Evolutionary conservation across 2,888 invertebrate genomes (phyloP).

Genomic region (Helobdella robusta): DNA sequence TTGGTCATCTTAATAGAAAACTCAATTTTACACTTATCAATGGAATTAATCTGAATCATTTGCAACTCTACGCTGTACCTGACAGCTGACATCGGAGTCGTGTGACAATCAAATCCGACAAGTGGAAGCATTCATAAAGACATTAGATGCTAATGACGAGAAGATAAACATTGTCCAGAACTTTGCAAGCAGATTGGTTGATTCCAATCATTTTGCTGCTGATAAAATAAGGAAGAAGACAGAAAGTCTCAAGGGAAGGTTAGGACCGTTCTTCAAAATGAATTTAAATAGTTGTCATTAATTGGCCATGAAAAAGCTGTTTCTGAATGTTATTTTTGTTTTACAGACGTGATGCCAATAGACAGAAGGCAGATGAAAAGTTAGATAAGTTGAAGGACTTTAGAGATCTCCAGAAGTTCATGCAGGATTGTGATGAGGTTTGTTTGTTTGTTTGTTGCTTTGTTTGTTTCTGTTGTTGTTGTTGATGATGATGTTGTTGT

Average conservation of each 20-base stretch:
- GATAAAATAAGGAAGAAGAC: conserved; percentile 94
- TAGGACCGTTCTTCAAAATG: too few relatives aligned
- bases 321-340: too few relatives aligned
- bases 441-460: neutral
- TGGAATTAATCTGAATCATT: too few relatives aligned
- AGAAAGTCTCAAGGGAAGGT: conserved; percentile 78
- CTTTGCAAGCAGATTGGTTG: conserved; percentile 74
- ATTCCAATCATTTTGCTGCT: conserved; percentile 87
- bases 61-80: too few relatives aligned
- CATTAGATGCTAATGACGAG: conserved; percentile 99
- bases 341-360: conserved; percentile 66
- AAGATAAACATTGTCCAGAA: conserved; percentile 92
- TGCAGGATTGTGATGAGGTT: conserved; percentile 53
- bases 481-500: neutral
- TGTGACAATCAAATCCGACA: conserved; percentile 93
- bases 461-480: neutral
- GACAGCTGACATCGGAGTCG: conserved; percentile 74
- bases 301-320: too few relatives aligned
- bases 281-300: too few relatives aligned
- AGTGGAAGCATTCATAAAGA: conserved; percentile 96
- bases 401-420: conserved; percentile 87
- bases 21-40: too few relatives aligned
- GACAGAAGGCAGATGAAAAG: conserved; percentile 77
- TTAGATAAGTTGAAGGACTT: conserved; percentile 89
- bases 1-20: too few relatives aligned